Base-by-base conservation (phyloP, 2,113 vertebrate genomes). In the Plotosus lineatus region DNA sequence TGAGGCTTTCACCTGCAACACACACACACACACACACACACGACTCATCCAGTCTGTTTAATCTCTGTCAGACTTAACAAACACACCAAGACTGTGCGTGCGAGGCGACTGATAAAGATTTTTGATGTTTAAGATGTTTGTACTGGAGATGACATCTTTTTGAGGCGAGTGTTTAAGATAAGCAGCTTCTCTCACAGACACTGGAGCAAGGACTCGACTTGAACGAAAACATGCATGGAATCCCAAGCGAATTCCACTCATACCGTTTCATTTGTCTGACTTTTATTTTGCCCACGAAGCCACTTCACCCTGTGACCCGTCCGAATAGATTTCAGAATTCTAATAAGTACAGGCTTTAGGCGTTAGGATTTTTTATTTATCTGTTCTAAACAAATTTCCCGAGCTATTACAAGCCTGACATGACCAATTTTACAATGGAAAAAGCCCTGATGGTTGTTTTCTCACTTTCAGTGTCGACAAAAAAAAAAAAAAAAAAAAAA, bases 311-410 rank as follows among this genome's bases (percentile, higher is more conserved):
- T 78, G 84, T 71, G 86, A 85, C 79, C 82, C 86, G 85, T 81
- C 74, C 76, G 81, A 79, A 80, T 83, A n/a, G n/a, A 66, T 79
- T 86, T 87, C 77, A 53, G 78, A 77, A 87, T 69, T 55, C 72
- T 81, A 31, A 84, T 89, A 92, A 92, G 88, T 83, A 85, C 50
- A 77, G 88, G 84, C 82, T 82, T 89, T 50, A 77, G 88, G 84
- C 82, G 82, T 89, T 87, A 86, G 85, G 83, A 85, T 88, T 85
- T 86, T 86, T 56, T 58, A 50, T 50, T 26, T 80, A 83, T 65
- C 63, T 63, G 51, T 68, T 69, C 33, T 83, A 0, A 69, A 80
- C 73, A 63, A 58, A 77, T 77, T 83, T 58, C 42, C 69, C 72
- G 48, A 6, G 11, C 15, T 51, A 73, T 63, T 69, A 69, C 31